These are phyloP conservation scores for Agelastica alni DNA, from an alignment of 2,888 invertebrate species.

Conservation along the genomic window DNA sequence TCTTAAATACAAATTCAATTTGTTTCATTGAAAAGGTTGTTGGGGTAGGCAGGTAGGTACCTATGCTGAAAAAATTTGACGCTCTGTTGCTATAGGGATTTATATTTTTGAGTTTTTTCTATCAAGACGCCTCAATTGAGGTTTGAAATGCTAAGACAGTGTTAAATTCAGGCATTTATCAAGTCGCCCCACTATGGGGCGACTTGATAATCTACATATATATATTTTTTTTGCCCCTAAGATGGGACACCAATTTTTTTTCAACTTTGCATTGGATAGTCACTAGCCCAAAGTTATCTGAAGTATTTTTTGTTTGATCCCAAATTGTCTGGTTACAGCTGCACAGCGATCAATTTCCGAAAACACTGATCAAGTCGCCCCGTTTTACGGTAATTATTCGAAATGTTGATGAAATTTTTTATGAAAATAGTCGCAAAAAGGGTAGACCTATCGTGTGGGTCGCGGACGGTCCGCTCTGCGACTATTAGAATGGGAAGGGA, in stretches of 20 bases:
- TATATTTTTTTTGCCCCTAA: constrained; percentile 10
- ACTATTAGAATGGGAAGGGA: too few relatives aligned
- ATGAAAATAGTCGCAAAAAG: too few relatives aligned
- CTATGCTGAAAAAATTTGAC: background rate
- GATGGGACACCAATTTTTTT: constrained; percentile 8
- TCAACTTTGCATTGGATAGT: constrained; percentile 6
- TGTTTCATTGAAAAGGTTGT: background rate
- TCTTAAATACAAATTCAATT: background rate
- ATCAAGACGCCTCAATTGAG: constrained; percentile 1
- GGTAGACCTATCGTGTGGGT: too few relatives aligned
- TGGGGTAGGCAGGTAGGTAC: background rate
- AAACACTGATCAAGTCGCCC: constrained; percentile 15
- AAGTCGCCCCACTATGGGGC: constrained; percentile 1
- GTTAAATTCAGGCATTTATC: background rate
- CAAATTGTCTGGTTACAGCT: constrained; percentile 12
- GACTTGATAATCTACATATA: too few relatives aligned
- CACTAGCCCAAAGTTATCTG: constrained; percentile 16
- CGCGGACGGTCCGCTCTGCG: too few relatives aligned
- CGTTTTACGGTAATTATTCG: constrained; percentile 21
- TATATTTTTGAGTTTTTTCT: constrained; percentile 3
- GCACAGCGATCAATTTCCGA: constrained; percentile 14
- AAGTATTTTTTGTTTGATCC: constrained; percentile 16
- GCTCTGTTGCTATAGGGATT: background rate
- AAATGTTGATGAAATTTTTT: too few relatives aligned
- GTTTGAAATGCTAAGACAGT: background rate